Evolutionary conservation across 2,797 vertebrate species (phyloP).

Genomic region (Tauraco hartlaubi): DNA sequence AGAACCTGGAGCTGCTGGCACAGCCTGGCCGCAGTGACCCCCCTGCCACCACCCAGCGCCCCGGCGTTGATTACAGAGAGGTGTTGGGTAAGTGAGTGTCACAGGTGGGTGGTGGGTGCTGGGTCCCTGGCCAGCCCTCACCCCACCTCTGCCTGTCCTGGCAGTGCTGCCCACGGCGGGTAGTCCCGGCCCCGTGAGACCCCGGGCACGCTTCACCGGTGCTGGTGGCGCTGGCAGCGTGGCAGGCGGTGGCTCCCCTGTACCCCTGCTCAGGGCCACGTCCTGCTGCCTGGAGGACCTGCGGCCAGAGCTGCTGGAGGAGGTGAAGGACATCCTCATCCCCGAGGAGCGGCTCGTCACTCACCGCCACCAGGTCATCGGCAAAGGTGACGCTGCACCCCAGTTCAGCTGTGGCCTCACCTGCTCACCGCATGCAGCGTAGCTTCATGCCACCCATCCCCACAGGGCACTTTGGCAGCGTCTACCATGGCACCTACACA

Average conservation of each 20-base stretch:
- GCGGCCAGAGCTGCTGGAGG: slow-evolving; percentile 87
- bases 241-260: slow-evolving; percentile 73
- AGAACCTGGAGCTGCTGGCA: slow-evolving; percentile 62
- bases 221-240: slow-evolving; percentile 37
- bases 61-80: slow-evolving; percentile 39
- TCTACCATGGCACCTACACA: slow-evolving; percentile 93
- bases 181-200: not conserved
- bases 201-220: not conserved
- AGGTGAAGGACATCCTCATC: slow-evolving; percentile 96
- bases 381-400: slow-evolving; percentile 85
- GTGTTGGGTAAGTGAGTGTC: slow-evolving; percentile 50
- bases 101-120: not conserved
- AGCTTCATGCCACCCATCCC: not conserved
- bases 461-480: slow-evolving; percentile 94
- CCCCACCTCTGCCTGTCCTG: not conserved
- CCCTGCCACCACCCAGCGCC: not conserved
- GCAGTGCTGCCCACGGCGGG: not conserved
- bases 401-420: rapidly evolving
- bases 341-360: slow-evolving; percentile 87
- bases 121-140: not conserved
- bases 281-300: slow-evolving; percentile 89
- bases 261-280: slow-evolving; percentile 86
- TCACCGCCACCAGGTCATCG: slow-evolving; percentile 91
- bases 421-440: rapidly evolving
- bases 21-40: not conserved